These are phyloP conservation scores for Mustelus asterias DNA, from an alignment of 2,113 vertebrate genomes.

Conservation along the genomic window DNA sequence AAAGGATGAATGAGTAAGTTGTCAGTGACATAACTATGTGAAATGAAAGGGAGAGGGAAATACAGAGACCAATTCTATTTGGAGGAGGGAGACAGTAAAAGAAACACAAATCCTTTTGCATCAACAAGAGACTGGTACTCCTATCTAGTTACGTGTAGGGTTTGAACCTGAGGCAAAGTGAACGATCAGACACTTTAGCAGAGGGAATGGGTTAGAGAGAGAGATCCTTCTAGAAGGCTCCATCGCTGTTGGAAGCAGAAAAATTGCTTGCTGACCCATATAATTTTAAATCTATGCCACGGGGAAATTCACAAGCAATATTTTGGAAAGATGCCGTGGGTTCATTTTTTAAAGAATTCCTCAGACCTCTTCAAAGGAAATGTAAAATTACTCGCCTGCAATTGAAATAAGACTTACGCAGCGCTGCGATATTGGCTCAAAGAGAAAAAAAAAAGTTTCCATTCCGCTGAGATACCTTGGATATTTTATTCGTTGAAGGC, in stretches of 20 bases:
- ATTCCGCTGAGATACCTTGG: slow-evolving; percentile 40
- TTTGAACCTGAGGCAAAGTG: too few species aligned
- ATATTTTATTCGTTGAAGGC: slow-evolving; percentile 41
- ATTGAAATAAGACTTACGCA: not conserved
- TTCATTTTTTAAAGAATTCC: not conserved
- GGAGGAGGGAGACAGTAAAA: not conserved
- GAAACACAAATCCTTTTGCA: not conserved
- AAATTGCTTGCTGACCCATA: not conserved
- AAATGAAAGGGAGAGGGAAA: not conserved
- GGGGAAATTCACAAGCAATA: not conserved
- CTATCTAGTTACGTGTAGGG: not conserved
- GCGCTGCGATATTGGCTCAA: slow-evolving; percentile 1
- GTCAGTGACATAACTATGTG: not conserved
- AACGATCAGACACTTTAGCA: too few species aligned
- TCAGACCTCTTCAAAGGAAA: not conserved
- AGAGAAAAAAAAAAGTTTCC: slow-evolving; percentile 49
- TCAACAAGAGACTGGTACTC: not conserved
- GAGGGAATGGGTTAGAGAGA: too few species aligned
- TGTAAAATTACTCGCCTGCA: not conserved
- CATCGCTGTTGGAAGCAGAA: too few species aligned
- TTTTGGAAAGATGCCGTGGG: not conserved
- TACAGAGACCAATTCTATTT: not conserved
- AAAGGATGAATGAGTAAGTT: not conserved
- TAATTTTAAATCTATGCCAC: not conserved
- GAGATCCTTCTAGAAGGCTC: too few species aligned